phyloP scores from a whole-genome alignment of 2,888 invertebrate species.

The Acrocyrtus sp. region DNA sequence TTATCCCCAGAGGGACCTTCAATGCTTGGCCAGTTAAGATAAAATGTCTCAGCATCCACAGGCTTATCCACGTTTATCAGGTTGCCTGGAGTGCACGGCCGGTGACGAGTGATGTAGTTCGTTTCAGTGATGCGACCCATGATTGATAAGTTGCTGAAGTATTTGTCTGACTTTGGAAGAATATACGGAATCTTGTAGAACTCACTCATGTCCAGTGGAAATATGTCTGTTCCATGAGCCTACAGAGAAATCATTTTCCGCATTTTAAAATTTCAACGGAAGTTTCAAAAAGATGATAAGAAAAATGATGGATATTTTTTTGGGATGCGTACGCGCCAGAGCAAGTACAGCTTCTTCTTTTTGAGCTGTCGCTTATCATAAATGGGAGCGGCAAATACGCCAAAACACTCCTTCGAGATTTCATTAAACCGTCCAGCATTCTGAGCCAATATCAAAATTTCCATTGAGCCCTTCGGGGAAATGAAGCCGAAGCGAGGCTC shows the following conservation, averaged over 20 bases:
- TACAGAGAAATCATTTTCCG: neutral
- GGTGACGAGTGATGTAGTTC: neutral
- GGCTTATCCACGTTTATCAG: neutral
- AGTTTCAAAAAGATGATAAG: neutral
- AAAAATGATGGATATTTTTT: neutral
- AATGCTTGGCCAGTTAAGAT: constrained; percentile 5
- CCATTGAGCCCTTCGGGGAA: neutral
- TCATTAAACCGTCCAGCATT: neutral
- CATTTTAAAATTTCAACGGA: neutral
- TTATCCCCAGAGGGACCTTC: neutral
- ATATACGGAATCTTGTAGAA: constrained; percentile 9
- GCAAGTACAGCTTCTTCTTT: neutral
- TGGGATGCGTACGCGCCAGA: constrained; percentile 27
- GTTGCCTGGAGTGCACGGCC: neutral
- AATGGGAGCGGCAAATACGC: constrained; percentile 21
- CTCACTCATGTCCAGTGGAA: constrained; percentile 20
- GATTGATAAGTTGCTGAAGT: constrained; percentile 9
- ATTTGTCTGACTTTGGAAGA: constrained; percentile 12
- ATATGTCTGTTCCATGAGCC: constrained; percentile 21
- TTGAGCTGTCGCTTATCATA: constrained; percentile 22
- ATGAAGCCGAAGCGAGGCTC: neutral
- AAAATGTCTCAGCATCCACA: constrained; percentile 3
- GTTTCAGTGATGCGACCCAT: neutral
- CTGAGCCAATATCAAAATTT: constrained; percentile 4
- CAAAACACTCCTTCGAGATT: constrained; percentile 7